Base-by-base conservation (phyloP, 2,888 invertebrate species). In the Eremobia ochroleuca region DNA sequence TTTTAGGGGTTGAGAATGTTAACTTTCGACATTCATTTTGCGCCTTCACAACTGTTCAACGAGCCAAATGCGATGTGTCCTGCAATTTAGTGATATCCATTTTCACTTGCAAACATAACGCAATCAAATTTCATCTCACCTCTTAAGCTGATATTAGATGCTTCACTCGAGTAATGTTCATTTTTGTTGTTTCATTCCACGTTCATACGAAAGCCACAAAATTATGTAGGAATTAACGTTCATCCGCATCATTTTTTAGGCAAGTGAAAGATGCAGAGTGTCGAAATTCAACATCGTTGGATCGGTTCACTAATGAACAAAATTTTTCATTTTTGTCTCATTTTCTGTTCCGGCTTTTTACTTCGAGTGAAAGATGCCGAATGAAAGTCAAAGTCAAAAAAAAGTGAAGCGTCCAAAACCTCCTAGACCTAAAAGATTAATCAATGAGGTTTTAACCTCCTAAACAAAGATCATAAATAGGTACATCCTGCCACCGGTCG, bases 381-480 rank as follows among this genome's bases (percentile, higher is more conserved):
- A 25, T 49, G 11, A 46, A 31, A 31, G 8, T 25, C 25, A 11
- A 43, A n/a, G n/a, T n/a, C n/a, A n/a, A n/a, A n/a, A n/a, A n/a
- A n/a, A n/a, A 34, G 9, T n/a, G 15, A 49, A 68, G 9, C 18
- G 0, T 15, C 18, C 15, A 25, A 5, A 25, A 49, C 31, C 15
- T 34, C 18, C 18, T 52, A 37, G 34, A 18, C 4, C 2, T 67
- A 34, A 25, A 67, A 1, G 9, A 18, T 25, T 37, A 2, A 43
- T 55, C 1, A 9, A 43, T 55, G 6, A 31, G 31, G 40, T 21
- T 9, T n/a, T 15, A 18, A 58, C 43, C 31, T 58, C 13, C 9
- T 6, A 43, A 46, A 72, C 46, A 46, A 21, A 61, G 31, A 58
- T n/a, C 34, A 68, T 31, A 79, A 68, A 68, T 28, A n/a, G n/a